Percentiles rank a stretch among this genome's conserved stretches.
phyloP scores from a whole-genome alignment of 37 sponge, comb jelly and placozoan species.

The Crambe crambe region DNA sequence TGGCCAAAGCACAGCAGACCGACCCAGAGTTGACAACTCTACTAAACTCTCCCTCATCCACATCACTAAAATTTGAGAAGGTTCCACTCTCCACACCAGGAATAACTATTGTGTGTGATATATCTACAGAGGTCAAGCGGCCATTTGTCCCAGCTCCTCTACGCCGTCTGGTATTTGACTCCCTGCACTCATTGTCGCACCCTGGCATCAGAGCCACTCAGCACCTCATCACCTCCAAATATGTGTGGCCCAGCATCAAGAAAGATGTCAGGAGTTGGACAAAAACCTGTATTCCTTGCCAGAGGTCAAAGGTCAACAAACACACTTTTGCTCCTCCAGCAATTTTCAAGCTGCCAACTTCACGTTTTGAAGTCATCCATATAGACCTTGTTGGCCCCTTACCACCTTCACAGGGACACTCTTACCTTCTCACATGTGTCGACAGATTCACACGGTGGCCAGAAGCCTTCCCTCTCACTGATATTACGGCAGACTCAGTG shows the following conservation, averaged over 20 bases:
- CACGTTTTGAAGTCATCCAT: constrained; percentile 46
- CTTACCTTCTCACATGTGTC: constrained; percentile 52
- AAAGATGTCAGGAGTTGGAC: constrained; percentile 60
- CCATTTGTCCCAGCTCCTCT: too few relatives aligned
- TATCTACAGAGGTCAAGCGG: constrained; percentile 42
- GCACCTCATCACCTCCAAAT: constrained; percentile 69
- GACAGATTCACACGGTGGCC: constrained; percentile 46
- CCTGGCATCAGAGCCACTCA: too few relatives aligned
- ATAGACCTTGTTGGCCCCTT: too few relatives aligned
- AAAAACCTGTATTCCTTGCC: constrained; percentile 48
- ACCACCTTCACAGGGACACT: constrained; percentile 59
- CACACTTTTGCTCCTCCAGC: too few relatives aligned
- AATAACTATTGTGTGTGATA: constrained; percentile 37
- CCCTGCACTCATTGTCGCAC: constrained; percentile 54
- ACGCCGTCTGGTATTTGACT: too few relatives aligned
- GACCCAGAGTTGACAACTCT: constrained; percentile 38
- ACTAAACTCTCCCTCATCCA: constrained; percentile 14
- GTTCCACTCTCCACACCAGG: constrained; percentile 22
- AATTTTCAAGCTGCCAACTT: constrained; percentile 34
- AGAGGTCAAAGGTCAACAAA: constrained; percentile 43
- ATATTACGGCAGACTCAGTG: too few relatives aligned
- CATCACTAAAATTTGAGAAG: constrained; percentile 24
- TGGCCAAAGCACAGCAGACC: constrained; percentile 33
- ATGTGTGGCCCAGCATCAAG: too few relatives aligned
- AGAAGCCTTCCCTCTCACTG: too few relatives aligned